Conservation (phyloP, 2,113 vertebrate genomes). For the Anolis sagrei region DNA sequence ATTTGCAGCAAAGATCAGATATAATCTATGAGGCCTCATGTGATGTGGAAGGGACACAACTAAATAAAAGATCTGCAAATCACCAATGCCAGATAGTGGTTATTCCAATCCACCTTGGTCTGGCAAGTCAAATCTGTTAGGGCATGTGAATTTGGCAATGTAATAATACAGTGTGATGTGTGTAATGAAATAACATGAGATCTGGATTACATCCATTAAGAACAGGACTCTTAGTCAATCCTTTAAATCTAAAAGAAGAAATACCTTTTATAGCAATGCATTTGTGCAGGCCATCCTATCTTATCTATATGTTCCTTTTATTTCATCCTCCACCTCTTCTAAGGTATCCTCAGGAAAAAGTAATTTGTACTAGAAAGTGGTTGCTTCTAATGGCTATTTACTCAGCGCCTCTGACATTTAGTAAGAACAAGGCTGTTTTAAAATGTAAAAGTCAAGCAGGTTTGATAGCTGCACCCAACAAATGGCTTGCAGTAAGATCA, state of each 20-base stretch:
- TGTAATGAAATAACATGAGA: neutral
- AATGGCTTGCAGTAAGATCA: conserved; percentile 24
- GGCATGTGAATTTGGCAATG: neutral
- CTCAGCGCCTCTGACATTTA: neutral
- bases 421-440: conserved; percentile 1
- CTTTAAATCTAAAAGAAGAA: accelerated
- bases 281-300: neutral
- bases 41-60: neutral
- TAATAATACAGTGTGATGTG: neutral
- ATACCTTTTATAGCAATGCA: neutral
- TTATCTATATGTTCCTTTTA: neutral
- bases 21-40: neutral
- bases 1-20: neutral
- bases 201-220: neutral
- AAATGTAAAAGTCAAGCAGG: conserved; percentile 16
- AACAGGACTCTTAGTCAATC: neutral
- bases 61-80: neutral
- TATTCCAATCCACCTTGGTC: neutral
- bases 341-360: conserved; percentile 11
- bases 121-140: neutral
- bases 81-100: neutral
- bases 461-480: conserved; percentile 15
- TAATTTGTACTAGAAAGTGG: conserved; percentile 35
- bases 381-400: conserved; percentile 16
- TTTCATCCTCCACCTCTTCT: conserved; percentile 9